Evolutionary conservation across 2,888 invertebrate species (phyloP), one percentile per base, ranked within the genome.

Genomic region (Orthonychiurus folsomi): DNA sequence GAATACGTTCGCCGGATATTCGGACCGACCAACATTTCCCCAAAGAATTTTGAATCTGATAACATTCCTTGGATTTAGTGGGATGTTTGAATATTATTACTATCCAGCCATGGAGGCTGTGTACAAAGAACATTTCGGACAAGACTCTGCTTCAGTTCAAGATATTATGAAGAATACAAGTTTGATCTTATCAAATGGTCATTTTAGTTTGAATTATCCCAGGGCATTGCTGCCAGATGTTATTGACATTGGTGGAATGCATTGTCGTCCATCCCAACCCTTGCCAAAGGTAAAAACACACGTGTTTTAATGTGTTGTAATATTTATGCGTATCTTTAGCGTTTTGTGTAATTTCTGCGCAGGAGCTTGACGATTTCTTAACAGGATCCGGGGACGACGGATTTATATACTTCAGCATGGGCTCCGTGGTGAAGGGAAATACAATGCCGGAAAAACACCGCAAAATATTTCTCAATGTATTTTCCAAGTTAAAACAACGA

Each of bases 361-460:
- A 65, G 67, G 67, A 68, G 47, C 74, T 89, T 2, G 79, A 82
- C 66, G 78, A 80, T 63, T 87, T 87, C 74, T 77, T 88, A 24
- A 83, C 84, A 25, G 67, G 60, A 20, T 50, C 57, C 58, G 83
- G 86, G 0, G 74, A 79, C 26, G 77, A 85, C 47, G 90, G 89
- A 1, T 89, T 90, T 75, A 84, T 90, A 61, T 89, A 86, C 76
- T 87, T 90, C 15, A 89, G 88, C 48, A 89, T 90, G 89, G 90
- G 90, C 0, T 89, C 89, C 0, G 88, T 88, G 1, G 88, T 90
- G 0, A 83, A 85, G 71, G 87, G 88, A 0, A 84, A 85, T 23
- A 86, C 85, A 71, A 89, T 90, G 88, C 89, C 90, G 0, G 83
- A 86, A 54, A 81, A 85, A 2, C 80, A 86, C 0, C 83, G 87